Evolutionary conservation across 1,140 invertebrate species (phyloP).

Genomic region (Ericerus pela): DNA sequence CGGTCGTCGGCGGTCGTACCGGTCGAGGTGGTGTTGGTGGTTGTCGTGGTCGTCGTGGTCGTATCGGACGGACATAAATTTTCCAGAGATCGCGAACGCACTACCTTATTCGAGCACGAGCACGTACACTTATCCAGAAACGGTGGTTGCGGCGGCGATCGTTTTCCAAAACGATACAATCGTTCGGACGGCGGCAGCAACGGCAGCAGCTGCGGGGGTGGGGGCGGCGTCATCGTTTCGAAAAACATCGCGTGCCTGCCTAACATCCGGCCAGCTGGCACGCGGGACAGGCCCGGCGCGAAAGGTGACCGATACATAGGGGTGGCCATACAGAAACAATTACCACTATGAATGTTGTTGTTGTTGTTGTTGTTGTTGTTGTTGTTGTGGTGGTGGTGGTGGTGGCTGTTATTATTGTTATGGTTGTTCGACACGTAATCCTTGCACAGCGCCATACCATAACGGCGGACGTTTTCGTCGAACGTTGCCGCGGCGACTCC

Average conservation of each 20-base stretch:
- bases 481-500: too few relatives aligned
- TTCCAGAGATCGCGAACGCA: constrained; percentile 40
- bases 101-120: not conserved
- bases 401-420: too few relatives aligned
- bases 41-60: constrained; percentile 43
- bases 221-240: not conserved
- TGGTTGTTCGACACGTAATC: not conserved
- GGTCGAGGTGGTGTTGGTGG: too few relatives aligned
- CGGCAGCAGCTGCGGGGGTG: not conserved
- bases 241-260: not conserved
- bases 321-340: not conserved
- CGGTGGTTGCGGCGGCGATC: not conserved
- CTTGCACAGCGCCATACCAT: not conserved
- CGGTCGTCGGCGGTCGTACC: not conserved
- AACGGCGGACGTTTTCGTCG: too few relatives aligned
- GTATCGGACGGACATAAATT: constrained; percentile 39
- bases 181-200: not conserved
- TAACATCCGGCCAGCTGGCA: not conserved
- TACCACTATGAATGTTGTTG: not conserved
- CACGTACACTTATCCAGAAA: not conserved
- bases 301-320: not conserved
- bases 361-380: not conserved
- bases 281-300: not conserved
- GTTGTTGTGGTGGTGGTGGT: too few relatives aligned
- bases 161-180: not conserved